phyloP scores from a whole-genome alignment of 2,888 invertebrate species.

The Acanthopleura granulata region DNA sequence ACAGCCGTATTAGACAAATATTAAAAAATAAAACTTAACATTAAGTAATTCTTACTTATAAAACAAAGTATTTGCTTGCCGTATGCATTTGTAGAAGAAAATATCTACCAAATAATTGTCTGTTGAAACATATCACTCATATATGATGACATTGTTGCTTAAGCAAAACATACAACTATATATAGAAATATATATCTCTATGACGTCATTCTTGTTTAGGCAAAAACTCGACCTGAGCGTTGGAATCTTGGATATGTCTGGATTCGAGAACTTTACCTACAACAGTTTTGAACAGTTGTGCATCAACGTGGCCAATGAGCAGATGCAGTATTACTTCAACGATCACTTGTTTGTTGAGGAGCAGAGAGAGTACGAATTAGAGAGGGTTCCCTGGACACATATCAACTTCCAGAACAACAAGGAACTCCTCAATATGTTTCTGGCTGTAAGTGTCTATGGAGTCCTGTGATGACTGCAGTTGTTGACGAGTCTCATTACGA shows the following conservation, averaged over 20 bases:
- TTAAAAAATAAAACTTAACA: no score
- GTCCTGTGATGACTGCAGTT: no score
- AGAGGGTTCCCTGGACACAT: constrained; percentile 56
- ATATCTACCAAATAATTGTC: no score
- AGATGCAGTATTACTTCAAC: constrained; percentile 66
- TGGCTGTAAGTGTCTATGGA: constrained; percentile 46
- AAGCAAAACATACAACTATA: no score
- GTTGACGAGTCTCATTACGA: no score
- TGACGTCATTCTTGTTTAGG: neutral
- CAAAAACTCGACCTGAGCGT: constrained; percentile 30
- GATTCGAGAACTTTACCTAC: constrained; percentile 60
- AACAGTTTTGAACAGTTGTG: constrained; percentile 66
- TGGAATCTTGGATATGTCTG: constrained; percentile 63
- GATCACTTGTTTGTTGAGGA: constrained; percentile 63
- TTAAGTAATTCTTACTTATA: no score
- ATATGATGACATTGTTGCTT: no score
- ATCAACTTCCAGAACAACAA: constrained; percentile 56
- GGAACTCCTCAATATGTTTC: constrained; percentile 54
- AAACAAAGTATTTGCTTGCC: no score
- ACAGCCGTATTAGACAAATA: no score
- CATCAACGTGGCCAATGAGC: constrained; percentile 66
- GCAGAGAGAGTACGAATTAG: constrained; percentile 54
- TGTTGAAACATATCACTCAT: no score
- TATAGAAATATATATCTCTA: no score
- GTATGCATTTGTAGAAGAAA: no score